Percentiles rank a stretch among this genome's conserved stretches.
Conservation (phyloP, 2,113 vertebrate species). For the Lophius piscatorius region DNA sequence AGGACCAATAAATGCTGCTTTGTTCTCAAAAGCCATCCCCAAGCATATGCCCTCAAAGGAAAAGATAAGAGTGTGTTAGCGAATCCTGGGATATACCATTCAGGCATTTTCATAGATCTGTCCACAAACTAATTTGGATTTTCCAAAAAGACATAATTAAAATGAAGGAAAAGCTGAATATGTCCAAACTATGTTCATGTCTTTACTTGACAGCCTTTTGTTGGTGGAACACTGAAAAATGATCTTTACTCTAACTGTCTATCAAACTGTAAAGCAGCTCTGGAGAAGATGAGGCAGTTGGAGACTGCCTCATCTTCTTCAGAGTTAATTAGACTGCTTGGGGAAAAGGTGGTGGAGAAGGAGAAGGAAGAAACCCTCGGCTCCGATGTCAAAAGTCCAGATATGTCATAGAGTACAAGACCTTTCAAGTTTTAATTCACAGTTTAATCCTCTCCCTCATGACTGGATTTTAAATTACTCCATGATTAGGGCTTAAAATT, state of each 20-base stretch:
- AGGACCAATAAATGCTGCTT: slow-evolving; percentile 21
- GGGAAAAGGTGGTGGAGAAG: slow-evolving; percentile 5
- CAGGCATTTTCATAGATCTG: slow-evolving; percentile 12
- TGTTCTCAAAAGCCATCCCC: slow-evolving; percentile 11
- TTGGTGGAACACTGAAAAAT: slow-evolving; percentile 31
- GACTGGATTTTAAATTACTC: background rate
- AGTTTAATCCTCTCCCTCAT: slow-evolving; percentile 13
- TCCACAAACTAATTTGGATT: slow-evolving; percentile 10
- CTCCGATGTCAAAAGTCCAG: slow-evolving; percentile 44
- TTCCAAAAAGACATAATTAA: slow-evolving; percentile 41
- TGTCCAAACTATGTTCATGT: background rate
- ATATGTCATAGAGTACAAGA: slow-evolving; percentile 30
- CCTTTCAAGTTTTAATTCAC: slow-evolving; percentile 32
- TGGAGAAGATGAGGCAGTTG: slow-evolving; percentile 18
- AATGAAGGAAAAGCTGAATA: slow-evolving; percentile 14
- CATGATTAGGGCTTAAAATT: slow-evolving; percentile 5
- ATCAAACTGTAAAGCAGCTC: slow-evolving; percentile 45
- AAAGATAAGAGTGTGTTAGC: background rate
- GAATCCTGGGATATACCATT: background rate
- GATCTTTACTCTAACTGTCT: slow-evolving; percentile 23
- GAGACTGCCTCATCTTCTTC: too few species aligned
- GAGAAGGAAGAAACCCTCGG: slow-evolving; percentile 16
- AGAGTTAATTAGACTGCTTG: slow-evolving; percentile 56
- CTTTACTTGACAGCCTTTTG: slow-evolving; percentile 46
- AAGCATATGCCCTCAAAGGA: background rate